A percentile compares a stretch with the other conserved stretches of the same genome.
phyloP scores from a whole-genome alignment of 2,113 vertebrate species.

The Miniopterus natalensis region DNA sequence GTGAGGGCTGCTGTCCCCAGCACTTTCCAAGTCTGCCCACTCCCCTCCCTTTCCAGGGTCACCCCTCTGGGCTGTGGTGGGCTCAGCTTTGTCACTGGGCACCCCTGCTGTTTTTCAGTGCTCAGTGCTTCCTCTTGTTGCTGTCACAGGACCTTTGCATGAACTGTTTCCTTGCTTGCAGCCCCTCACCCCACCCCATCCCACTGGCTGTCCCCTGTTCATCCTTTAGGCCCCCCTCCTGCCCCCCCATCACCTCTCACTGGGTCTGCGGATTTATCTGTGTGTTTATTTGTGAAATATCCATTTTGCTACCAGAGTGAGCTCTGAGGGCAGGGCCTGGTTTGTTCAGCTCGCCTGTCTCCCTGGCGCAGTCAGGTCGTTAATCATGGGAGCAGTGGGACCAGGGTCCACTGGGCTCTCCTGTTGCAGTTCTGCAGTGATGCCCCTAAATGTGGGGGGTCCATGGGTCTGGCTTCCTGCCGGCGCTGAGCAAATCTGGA shows the following conservation, averaged over 20 bases:
- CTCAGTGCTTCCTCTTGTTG: not conserved
- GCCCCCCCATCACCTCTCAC: not conserved
- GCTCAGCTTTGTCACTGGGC: not conserved
- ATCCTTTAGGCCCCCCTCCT: not conserved
- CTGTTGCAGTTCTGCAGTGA: not conserved
- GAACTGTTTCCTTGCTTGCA: not conserved
- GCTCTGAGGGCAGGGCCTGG: too few relatives aligned
- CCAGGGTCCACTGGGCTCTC: not conserved
- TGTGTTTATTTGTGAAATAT: not conserved
- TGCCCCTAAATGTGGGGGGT: not conserved
- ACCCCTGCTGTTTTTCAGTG: not conserved
- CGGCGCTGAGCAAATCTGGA: rapidly evolving
- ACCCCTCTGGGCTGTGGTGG: not conserved
- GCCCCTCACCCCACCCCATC: not conserved
- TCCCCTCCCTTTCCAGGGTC: not conserved
- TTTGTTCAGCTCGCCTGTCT: not conserved
- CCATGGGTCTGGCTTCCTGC: not conserved
- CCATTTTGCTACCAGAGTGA: rapidly evolving
- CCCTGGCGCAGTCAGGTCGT: not conserved
- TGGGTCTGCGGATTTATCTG: not conserved
- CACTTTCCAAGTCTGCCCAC: not conserved
- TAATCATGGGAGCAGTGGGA: too few relatives aligned
- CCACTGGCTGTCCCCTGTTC: not conserved
- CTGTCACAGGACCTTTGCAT: slow-evolving; percentile 47
- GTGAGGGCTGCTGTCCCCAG: slow-evolving; percentile 41